These are phyloP conservation scores for Diploptera punctata DNA, from an alignment of 2,888 invertebrate species.

Conservation along the genomic window DNA sequence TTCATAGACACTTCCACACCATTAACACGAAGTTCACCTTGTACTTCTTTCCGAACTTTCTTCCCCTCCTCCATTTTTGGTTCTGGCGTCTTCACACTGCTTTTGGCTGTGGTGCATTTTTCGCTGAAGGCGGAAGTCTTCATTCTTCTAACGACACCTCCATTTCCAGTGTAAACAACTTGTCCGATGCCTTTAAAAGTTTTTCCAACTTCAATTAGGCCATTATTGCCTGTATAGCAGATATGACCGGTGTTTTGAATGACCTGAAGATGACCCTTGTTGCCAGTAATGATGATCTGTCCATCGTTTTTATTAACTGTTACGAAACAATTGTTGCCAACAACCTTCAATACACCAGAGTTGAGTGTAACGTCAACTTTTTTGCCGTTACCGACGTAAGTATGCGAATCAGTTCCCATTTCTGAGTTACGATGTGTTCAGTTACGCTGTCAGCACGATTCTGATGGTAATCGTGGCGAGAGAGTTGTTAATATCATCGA, in stretches of 20 bases:
- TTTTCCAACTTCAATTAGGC: not conserved
- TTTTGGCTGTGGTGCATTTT: not conserved
- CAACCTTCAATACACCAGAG: not conserved
- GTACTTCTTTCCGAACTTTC: not conserved
- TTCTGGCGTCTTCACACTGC: not conserved
- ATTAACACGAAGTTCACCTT: not conserved
- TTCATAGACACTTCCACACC: conserved; percentile 4
- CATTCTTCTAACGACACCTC: not conserved
- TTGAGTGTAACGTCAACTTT: conserved; percentile 13
- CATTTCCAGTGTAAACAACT: conserved; percentile 23
- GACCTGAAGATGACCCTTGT: conserved; percentile 16
- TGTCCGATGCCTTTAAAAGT: conserved; percentile 3
- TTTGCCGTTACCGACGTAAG: conserved; percentile 19
- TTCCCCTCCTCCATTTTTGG: not conserved
- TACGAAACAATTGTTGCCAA: conserved; percentile 15
- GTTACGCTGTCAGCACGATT: not conserved
- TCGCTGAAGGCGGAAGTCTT: not conserved
- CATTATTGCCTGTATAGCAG: conserved; percentile 25
- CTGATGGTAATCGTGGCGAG: not conserved
- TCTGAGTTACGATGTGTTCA: no score
- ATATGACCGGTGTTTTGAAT: conserved; percentile 7
- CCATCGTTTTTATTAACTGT: conserved; percentile 18
- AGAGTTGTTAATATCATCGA: not conserved
- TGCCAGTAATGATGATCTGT: conserved; percentile 9
- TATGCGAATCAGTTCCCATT: no score